Conservation (phyloP, 1,140 invertebrate species). For the Drosophila fuyamai region DNA sequence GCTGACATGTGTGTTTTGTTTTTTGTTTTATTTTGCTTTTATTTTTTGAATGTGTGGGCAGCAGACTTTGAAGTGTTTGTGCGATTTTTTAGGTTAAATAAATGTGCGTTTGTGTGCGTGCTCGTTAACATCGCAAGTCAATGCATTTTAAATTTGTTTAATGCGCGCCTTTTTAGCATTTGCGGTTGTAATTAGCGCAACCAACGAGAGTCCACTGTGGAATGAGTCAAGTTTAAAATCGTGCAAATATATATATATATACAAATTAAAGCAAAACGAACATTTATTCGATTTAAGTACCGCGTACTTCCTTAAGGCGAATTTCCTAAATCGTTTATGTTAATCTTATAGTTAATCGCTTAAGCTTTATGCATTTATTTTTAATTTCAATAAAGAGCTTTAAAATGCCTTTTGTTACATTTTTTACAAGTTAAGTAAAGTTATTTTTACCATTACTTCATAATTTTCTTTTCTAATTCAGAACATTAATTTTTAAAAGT, state of each 20-base stretch:
- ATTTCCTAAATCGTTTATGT: too few species aligned
- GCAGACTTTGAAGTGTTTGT: constrained; percentile 63
- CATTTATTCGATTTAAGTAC: neutral
- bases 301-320: too few species aligned
- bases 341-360: too few species aligned
- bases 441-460: too few species aligned
- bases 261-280: neutral
- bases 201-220: constrained; percentile 21
- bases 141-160: constrained; percentile 80
- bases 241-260: neutral
- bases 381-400: too few species aligned
- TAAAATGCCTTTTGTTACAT: neutral
- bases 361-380: too few species aligned
- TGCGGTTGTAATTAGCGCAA: constrained; percentile 68
- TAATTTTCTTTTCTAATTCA: too few species aligned
- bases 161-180: constrained; percentile 62
- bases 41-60: constrained; percentile 49
- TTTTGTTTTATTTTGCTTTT: neutral
- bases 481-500: too few species aligned
- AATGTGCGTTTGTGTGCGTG: constrained; percentile 36
- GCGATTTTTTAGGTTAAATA: constrained; percentile 75
- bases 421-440: too few species aligned
- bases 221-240: neutral
- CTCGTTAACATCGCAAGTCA: constrained; percentile 76
- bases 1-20: constrained; percentile 13